Evolutionary conservation across 1,140 invertebrate genomes (phyloP).

Genomic region (Nasonia vitripennis): DNA sequence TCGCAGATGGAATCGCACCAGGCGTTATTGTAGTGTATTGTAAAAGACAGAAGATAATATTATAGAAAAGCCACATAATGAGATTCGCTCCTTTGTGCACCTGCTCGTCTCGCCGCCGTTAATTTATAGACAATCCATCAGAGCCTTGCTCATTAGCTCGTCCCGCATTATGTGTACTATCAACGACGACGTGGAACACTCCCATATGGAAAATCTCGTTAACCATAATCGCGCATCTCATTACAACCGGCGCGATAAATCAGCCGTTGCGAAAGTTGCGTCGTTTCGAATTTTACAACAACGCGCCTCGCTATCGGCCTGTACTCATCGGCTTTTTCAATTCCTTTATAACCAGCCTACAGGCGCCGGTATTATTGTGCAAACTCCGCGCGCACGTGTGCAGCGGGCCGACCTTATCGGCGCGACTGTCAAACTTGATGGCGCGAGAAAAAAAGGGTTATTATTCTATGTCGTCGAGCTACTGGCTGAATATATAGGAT

Average conservation of each 20-base stretch:
- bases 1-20: no score
- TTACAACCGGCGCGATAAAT: neutral
- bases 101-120: neutral
- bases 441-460: neutral
- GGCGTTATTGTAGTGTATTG: no score
- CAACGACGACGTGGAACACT: no score
- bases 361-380: neutral
- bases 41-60: no score
- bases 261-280: neutral
- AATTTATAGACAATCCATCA: neutral
- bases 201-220: no score
- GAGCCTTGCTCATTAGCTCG: neutral
- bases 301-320: no score
- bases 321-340: no score
- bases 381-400: neutral
- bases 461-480: neutral
- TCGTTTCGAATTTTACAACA: no score
- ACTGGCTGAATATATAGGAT: neutral
- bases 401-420: neutral
- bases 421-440: slow-evolving; percentile 22
- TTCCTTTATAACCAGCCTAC: no score
- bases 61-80: no score
- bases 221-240: neutral
- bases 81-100: no score
- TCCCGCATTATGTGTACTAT: neutral